Evolutionary conservation across 2,797 vertebrate genomes (phyloP).

Genomic region (Phrynocephalus vlangalii): DNA sequence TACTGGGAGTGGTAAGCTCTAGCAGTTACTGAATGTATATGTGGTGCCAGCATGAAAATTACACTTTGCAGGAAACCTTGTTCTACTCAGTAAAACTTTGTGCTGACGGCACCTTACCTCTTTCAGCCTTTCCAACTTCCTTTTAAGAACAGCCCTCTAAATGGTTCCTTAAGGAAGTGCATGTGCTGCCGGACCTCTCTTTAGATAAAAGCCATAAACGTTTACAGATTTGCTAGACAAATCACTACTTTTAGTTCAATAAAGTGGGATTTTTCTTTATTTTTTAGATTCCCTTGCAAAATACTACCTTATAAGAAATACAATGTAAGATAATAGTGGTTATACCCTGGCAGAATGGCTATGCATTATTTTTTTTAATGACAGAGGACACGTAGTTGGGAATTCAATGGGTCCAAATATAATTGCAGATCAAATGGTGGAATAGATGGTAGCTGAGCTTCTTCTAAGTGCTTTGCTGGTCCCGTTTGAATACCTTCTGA

Average conservation of each 20-base stretch:
- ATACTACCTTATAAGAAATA: neutral
- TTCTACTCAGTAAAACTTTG: neutral
- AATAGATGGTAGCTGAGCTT: neutral
- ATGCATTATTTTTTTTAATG: neutral
- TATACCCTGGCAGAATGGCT: constrained; percentile 7
- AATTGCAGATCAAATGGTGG: neutral
- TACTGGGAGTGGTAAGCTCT: neutral
- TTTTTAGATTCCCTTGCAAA: constrained; percentile 3
- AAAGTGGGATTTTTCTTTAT: constrained; percentile 57
- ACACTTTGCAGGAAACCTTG: neutral
- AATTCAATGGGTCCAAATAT: neutral
- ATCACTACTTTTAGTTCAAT: constrained; percentile 53
- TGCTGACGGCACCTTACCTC: neutral
- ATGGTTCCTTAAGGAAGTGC: rapidly evolving
- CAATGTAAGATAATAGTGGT: neutral
- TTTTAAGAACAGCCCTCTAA: rapidly evolving
- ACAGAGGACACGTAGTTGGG: neutral
- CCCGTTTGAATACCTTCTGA: neutral
- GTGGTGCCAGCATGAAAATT: neutral
- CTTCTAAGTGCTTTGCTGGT: neutral
- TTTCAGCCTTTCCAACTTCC: rapidly evolving
- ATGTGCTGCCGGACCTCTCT: rapidly evolving
- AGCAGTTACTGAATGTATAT: neutral
- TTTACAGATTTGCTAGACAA: neutral
- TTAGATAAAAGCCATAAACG: rapidly evolving